Evolutionary conservation across 2,797 vertebrate genomes (phyloP), one percentile per base, ranked within the genome.

Genomic region (Mus caroli): DNA sequence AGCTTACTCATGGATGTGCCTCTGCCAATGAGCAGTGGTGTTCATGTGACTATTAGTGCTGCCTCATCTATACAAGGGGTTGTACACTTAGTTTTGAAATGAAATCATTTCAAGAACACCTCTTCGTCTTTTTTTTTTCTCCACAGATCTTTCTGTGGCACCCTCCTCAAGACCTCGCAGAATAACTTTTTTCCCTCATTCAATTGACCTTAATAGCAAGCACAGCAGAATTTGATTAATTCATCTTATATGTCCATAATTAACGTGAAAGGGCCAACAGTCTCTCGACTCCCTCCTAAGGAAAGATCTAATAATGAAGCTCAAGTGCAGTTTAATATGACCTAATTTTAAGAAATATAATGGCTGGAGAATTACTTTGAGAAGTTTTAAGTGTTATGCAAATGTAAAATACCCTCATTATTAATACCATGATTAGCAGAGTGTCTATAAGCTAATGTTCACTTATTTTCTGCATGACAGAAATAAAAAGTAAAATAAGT

Each of bases 241-340:
- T 94, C 94, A 97, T 95, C 94, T 97, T 97, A 95, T 97, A 97
- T 96, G 77, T 90, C 97, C 97, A 96, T 97, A 97, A 97, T 97
- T 97, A 96, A 97, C 91, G 89, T 94, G 97, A 95, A 97, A 97
- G 78, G 80, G 78, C 87, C 94, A 97, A 97, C 69, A 92, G 56
- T 93, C 94, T 96, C 94, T 97, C 94, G 95, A 76, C 76, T 96
- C 75, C 88, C 80, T 92, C 97, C 93, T 95, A 77, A 95, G 93
- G 97, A 95, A 97, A 94, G 85, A 94, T 91, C 95, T 96, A 96
- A 94, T 98, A 97, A 96, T 95, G 96, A 96, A 96, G 94, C 93
- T 97, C 93, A 97, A 97, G 97, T 96, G 92, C 97, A 93, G 95
- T 96, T 97, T 97, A 96, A 98, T 95, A 91, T 94, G 96, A 95